Conservation (phyloP, 2,797 vertebrate genomes). For the Intellagama lesueurii region DNA sequence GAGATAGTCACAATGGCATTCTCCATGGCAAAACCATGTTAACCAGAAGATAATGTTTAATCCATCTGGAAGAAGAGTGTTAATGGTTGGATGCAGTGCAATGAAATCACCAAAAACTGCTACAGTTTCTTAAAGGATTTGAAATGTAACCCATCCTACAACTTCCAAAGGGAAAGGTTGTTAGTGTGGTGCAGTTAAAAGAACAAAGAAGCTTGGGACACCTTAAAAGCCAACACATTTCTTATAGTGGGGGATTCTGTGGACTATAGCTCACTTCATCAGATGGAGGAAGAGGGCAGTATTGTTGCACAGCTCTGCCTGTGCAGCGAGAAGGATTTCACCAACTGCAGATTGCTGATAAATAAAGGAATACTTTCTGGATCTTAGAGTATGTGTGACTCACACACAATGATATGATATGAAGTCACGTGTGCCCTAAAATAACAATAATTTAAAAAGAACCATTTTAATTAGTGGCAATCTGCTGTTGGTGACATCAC, state of each 20-base stretch:
- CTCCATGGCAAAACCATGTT: background rate
- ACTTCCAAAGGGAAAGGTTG: background rate
- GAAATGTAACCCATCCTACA: background rate
- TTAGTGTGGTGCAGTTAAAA: background rate
- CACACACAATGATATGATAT: too few species aligned
- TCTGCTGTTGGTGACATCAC: too few species aligned
- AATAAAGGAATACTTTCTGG: too few species aligned
- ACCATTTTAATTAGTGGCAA: too few species aligned
- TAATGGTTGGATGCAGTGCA: background rate
- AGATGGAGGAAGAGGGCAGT: too few species aligned
- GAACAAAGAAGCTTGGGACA: background rate
- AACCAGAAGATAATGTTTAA: background rate
- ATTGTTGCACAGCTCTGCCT: too few species aligned
- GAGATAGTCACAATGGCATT: background rate
- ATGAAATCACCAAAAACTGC: background rate
- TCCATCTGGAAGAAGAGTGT: background rate
- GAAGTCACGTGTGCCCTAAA: too few species aligned
- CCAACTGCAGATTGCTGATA: too few species aligned
- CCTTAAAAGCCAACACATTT: background rate
- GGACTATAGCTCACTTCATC: background rate
- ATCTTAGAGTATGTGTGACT: too few species aligned
- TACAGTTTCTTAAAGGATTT: background rate
- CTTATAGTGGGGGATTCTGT: background rate
- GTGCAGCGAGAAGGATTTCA: too few species aligned
- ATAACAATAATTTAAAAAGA: too few species aligned